These are phyloP conservation scores for Peribatodes rhomboidaria DNA, from an alignment of 2,888 invertebrate genomes.

Conservation along the genomic window DNA sequence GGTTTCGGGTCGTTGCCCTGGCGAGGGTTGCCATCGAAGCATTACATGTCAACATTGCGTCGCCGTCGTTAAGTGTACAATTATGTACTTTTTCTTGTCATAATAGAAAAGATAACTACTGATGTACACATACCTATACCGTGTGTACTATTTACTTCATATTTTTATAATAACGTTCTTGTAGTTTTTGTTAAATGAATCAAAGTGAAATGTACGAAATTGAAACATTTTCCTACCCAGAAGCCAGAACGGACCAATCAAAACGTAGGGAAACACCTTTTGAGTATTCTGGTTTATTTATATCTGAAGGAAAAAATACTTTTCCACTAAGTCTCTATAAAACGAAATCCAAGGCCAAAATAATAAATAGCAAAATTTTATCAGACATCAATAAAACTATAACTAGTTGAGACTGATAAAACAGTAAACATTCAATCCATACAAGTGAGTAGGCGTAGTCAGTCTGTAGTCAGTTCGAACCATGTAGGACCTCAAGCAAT, in stretches of 20 bases:
- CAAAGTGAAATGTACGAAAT: no score
- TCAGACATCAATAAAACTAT: slow-evolving; percentile 7
- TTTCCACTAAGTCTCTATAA: background rate
- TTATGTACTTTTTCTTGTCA: slow-evolving; percentile 6
- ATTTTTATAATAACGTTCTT: no score
- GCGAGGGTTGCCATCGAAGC: slow-evolving; percentile 36
- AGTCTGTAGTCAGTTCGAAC: slow-evolving; percentile 25
- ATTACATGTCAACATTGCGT: slow-evolving; percentile 37
- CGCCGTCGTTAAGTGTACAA: slow-evolving; percentile 21
- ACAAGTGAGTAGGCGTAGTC: background rate
- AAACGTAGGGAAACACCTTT: no score
- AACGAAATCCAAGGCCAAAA: background rate
- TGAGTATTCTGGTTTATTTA: no score
- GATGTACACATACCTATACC: no score
- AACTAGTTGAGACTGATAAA: slow-evolving; percentile 17
- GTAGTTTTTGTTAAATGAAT: no score
- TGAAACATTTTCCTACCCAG: no score
- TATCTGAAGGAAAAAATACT: no score
- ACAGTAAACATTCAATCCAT: slow-evolving; percentile 31
- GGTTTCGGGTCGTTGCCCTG: slow-evolving; percentile 53
- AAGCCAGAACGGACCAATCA: no score
- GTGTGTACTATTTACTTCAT: no score
- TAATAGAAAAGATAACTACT: background rate
- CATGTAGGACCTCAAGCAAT: slow-evolving; percentile 57
- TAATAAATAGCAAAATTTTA: background rate